Evolutionary conservation across 2,797 vertebrate genomes (phyloP).

Genomic region (Lerista edwardsae): DNA sequence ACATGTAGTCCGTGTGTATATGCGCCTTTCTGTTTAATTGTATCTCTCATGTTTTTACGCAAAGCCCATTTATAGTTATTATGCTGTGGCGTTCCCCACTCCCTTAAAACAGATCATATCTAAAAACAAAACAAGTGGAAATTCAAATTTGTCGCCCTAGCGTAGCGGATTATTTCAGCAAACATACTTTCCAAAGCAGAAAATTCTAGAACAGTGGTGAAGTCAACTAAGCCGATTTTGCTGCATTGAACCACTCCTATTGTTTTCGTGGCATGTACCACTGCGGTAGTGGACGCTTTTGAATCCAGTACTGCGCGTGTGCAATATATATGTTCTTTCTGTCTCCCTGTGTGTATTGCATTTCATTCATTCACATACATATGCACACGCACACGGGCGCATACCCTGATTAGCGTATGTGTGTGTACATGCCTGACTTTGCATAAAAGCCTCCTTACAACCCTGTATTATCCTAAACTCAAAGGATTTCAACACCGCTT

Average conservation of each 20-base stretch:
- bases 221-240: not conserved
- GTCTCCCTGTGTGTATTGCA: not conserved
- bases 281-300: not conserved
- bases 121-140: not conserved
- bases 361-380: too few species aligned
- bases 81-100: not conserved
- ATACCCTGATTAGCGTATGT: not conserved
- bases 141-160: not conserved
- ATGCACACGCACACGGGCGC: not conserved
- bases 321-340: not conserved
- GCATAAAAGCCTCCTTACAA: not conserved
- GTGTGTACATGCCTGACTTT: not conserved
- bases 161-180: not conserved
- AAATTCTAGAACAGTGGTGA: slow-evolving; percentile 29
- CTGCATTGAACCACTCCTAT: slow-evolving; percentile 21
- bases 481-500: not conserved
- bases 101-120: not conserved
- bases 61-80: not conserved
- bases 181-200: not conserved
- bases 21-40: not conserved
- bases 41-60: not conserved
- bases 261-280: not conserved
- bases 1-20: not conserved
- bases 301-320: slow-evolving; percentile 34
- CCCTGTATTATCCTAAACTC: not conserved